Percentiles rank a stretch among this genome's conserved stretches.
Conservation (phyloP, 2,113 vertebrate species). For the Mesocricetus auratus region DNA sequence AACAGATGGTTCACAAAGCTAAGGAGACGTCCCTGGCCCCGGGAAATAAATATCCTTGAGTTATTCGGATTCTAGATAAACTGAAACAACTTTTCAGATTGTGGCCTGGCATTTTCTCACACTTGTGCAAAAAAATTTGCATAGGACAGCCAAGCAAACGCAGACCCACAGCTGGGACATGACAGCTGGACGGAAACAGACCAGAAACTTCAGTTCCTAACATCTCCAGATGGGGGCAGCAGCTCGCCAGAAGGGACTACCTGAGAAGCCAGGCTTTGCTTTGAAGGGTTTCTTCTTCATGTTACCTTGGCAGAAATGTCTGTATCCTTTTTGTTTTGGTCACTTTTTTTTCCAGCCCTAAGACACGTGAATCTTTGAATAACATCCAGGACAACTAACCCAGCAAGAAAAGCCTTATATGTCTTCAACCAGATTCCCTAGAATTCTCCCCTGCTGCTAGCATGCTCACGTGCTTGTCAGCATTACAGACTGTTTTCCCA, state of each 20-base stretch:
- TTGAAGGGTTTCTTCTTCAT: not conserved
- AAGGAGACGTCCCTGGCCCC: not conserved
- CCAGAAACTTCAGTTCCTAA: not conserved
- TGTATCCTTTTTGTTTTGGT: not conserved
- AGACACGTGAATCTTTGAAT: constrained; percentile 39
- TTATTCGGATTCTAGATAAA: not conserved
- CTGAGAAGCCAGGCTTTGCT: not conserved
- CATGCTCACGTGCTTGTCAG: not conserved
- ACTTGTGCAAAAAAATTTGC: not conserved
- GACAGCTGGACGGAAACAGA: not conserved
- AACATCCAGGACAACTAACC: not conserved
- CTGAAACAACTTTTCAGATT: constrained; percentile 3
- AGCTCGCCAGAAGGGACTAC: constrained; percentile 4
- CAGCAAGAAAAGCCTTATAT: constrained; percentile 3
- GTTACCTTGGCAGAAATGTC: not conserved
- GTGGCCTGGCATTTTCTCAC: not conserved
- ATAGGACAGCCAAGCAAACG: not conserved
- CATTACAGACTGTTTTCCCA: not conserved
- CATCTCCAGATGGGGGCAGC: constrained; percentile 61
- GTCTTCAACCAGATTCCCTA: not conserved
- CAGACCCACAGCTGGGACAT: not conserved
- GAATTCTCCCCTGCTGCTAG: not conserved
- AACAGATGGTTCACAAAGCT: not conserved
- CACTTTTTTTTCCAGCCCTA: not conserved
- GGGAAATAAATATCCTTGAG: constrained; percentile 25